Base-by-base conservation (phyloP, 2,113 vertebrate genomes). In the Gambusia holbrooki region DNA sequence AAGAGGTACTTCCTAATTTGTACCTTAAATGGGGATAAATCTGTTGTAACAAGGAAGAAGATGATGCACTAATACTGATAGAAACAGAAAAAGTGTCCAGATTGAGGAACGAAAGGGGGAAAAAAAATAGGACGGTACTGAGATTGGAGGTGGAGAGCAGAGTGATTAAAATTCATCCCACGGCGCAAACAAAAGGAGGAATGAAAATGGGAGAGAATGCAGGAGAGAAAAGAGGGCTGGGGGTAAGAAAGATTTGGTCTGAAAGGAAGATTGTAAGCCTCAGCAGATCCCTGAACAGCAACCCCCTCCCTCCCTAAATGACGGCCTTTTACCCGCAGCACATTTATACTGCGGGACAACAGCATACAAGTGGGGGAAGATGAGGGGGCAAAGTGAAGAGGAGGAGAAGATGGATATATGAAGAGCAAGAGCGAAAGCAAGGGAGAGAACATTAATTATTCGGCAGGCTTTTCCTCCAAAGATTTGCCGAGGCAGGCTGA, bases 131-230 rank as follows among this genome's bases (percentile, higher is more conserved):
- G 63, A 61, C 69, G 81, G 29, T 27, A 77, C 58, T 62, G 71
- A 71, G 87, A 86, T 86, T 62, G 81, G 89, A 89, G 89, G 80
- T 80, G 79, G 88, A 79, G 87, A 87, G 88, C 9, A 67, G 70
- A 88, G 90, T 89, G 93, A 93, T 95, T 94, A 94, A 94, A 94
- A 95, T 95, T 94, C 94, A 94, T 94, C 94, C 93, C 93, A 94
- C 94, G 93, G 86, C 89, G 81, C 92, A 90, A 93, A 95, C 93
- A 95, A 95, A 95, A 93, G 92, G 74, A 90, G 92, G 91, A 90
- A 94, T 92, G 90, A 92, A 92, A 92, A 89, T 88, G 82, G 83
- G 84, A 81, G 89, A 79, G 88, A 91, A 82, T 73, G 90, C 83
- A 82, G 84, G 81, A 89, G 90, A 90, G 87, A 76, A 73, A 81